A percentile compares a stretch with the other conserved stretches of the same genome.
Conservation (phyloP, 2,113 vertebrate species). For the Scytalopus superciliaris region DNA sequence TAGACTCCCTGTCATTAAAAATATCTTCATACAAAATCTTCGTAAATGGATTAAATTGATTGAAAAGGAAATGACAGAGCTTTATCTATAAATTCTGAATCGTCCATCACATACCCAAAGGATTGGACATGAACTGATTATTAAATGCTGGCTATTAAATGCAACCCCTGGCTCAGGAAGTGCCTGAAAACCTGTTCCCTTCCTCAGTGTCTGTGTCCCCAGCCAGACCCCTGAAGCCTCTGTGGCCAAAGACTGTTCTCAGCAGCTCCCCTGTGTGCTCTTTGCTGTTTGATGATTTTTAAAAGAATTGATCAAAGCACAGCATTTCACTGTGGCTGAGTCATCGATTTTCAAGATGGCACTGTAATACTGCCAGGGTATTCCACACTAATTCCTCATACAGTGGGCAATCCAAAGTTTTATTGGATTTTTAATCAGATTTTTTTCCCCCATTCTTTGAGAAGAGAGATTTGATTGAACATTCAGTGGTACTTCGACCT, state of each 20-base stretch:
- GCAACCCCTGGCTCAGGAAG: not conserved
- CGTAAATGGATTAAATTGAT: not conserved
- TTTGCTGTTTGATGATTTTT: not conserved
- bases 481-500: not conserved
- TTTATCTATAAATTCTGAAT: not conserved
- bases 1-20: not conserved
- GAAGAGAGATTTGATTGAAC: not conserved
- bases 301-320: not conserved
- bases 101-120: rapidly evolving
- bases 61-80: not conserved
- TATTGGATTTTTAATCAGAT: not conserved
- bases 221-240: not conserved
- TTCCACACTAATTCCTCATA: not conserved
- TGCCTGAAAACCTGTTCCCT: not conserved
- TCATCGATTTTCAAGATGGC: not conserved
- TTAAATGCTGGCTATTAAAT: not conserved
- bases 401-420: not conserved
- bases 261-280: not conserved
- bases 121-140: not conserved
- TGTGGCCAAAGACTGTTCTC: not conserved
- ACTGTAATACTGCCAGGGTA: not conserved
- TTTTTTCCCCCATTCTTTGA: not conserved
- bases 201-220: rapidly evolving
- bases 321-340: not conserved
- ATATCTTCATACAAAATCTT: not conserved